These are phyloP conservation scores for Crocidura indochinensis DNA, from an alignment of 2,797 vertebrate species.

Conservation along the genomic window DNA sequence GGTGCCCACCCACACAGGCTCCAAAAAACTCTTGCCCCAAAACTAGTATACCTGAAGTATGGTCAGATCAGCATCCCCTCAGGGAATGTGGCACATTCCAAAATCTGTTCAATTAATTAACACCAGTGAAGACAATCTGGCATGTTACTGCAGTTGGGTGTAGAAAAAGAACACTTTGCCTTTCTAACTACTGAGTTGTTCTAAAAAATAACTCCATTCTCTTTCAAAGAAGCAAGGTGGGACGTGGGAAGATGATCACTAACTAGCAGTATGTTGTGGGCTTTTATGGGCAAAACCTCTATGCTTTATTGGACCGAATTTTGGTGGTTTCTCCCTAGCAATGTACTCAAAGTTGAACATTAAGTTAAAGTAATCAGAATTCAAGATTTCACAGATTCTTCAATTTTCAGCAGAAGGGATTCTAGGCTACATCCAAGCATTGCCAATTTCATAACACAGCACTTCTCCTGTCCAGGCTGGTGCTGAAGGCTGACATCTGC, in stretches of 20 bases:
- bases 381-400: background rate
- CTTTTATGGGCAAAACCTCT: background rate
- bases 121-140: slow-evolving; percentile 73
- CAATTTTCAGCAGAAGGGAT: background rate
- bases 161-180: slow-evolving; percentile 68
- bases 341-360: background rate
- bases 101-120: slow-evolving; percentile 78
- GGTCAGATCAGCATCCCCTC: too few relatives aligned
- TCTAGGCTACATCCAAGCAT: too few relatives aligned
- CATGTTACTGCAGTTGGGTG: slow-evolving; percentile 69
- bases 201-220: slow-evolving; percentile 72
- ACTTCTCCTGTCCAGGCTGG: background rate
- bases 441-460: background rate
- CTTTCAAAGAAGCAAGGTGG: slow-evolving; percentile 68
- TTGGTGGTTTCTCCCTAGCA: background rate
- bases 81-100: slow-evolving; percentile 69
- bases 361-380: background rate
- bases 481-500: background rate
- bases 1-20: too few relatives aligned
- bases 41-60: too few relatives aligned
- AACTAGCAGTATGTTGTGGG: background rate
- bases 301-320: background rate
- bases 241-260: slow-evolving; percentile 4
- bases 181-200: slow-evolving; percentile 73
- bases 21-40: too few relatives aligned